phyloP scores from a whole-genome alignment of 2,797 vertebrate species.

The Fundulus diaphanus region DNA sequence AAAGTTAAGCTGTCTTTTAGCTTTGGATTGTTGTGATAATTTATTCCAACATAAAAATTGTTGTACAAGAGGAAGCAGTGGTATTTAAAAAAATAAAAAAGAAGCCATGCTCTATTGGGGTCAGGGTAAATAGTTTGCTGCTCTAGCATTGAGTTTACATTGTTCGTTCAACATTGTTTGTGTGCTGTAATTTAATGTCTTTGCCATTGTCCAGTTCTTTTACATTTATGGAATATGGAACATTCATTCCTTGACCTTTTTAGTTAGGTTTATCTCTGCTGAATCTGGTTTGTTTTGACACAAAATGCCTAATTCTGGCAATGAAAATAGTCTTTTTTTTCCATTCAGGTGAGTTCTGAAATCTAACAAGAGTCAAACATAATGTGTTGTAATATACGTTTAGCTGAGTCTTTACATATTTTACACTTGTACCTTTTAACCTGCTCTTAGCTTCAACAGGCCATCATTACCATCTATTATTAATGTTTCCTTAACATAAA shows the following conservation, averaged over 20 bases:
- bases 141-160: neutral
- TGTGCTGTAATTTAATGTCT: neutral
- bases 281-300: neutral
- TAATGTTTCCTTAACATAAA: neutral
- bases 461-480: neutral
- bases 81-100: neutral
- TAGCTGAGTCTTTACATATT: neutral
- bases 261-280: neutral
- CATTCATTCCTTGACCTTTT: neutral
- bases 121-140: neutral
- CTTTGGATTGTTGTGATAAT: neutral
- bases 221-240: neutral
- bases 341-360: neutral
- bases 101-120: neutral
- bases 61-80: constrained; percentile 2
- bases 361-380: neutral
- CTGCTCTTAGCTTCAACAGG: neutral
- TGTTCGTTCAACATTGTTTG: neutral
- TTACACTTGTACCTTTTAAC: neutral
- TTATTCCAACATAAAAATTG: neutral
- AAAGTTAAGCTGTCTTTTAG: neutral
- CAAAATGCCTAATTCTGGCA: neutral
- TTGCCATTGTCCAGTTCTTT: neutral
- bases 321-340: neutral
- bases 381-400: neutral